A percentile compares a stretch with the other conserved stretches of the same genome.
Evolutionary conservation across 2,888 invertebrate genomes (phyloP).

Genomic region (Agelastica alni): DNA sequence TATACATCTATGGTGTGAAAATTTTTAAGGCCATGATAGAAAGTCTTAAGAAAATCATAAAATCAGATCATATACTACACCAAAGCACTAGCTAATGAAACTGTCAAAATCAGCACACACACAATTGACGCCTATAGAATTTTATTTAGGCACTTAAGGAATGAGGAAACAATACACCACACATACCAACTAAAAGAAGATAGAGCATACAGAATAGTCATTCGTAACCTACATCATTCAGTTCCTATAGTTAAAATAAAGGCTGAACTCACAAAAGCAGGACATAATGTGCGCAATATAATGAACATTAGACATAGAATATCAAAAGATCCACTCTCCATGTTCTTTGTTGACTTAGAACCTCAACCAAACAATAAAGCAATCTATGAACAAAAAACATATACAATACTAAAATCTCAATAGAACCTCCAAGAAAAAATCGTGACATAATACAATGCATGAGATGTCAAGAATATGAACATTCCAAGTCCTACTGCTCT

Average conservation of each 20-base stretch:
- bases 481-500: conserved; percentile 23
- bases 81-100: conserved; percentile 11
- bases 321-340: conserved; percentile 11
- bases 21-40: no score
- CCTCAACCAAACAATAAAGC: conserved; percentile 2
- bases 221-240: conserved; percentile 5
- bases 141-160: no score
- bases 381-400: conserved; percentile 6
- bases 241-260: not conserved
- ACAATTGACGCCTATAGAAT: conserved; percentile 7
- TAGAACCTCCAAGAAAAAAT: conserved; percentile 17
- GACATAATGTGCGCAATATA: conserved; percentile 4
- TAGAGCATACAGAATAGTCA: conserved; percentile 2
- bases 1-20: conserved; percentile 1
- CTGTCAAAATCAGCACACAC: conserved; percentile 9
- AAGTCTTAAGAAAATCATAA: no score
- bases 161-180: no score
- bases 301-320: conserved; percentile 10
- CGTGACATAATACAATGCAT: conserved; percentile 20
- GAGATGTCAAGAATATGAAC: conserved; percentile 26
- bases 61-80: conserved; percentile 3
- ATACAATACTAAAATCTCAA: no score
- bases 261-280: conserved; percentile 3
- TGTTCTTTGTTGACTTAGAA: conserved; percentile 6
- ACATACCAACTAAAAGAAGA: no score